Evolutionary conservation across 2,888 invertebrate genomes (phyloP).

Genomic region (Campoplex capitator): DNA sequence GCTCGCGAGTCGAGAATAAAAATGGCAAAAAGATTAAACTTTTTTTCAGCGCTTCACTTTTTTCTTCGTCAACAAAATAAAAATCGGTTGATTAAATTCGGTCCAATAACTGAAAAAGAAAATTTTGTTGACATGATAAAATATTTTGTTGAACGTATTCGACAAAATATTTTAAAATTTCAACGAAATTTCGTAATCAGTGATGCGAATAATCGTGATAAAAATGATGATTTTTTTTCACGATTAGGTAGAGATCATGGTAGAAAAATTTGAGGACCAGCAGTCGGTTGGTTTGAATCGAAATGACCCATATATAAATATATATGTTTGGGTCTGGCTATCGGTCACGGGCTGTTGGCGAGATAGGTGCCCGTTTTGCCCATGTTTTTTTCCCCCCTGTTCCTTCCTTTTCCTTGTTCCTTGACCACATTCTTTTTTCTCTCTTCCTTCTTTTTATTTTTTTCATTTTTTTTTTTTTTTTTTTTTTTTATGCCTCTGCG

Average conservation of each 20-base stretch:
- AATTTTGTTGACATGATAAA: too few relatives aligned
- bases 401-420: slow-evolving; percentile 50
- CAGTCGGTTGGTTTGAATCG: background rate
- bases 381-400: slow-evolving; percentile 47
- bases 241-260: background rate
- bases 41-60: background rate
- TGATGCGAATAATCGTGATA: too few relatives aligned
- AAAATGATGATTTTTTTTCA: background rate
- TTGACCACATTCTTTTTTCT: slow-evolving; percentile 42
- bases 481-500: slow-evolving; percentile 37
- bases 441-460: background rate
- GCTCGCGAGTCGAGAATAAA: background rate
- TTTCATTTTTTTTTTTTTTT: slow-evolving; percentile 29
- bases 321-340: slow-evolving; percentile 57
- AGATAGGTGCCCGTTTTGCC: slow-evolving; percentile 67
- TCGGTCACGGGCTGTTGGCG: slow-evolving; percentile 70
- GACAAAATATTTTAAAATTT: too few relatives aligned
- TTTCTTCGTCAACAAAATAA: background rate
- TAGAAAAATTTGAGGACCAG: background rate
- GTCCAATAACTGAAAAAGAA: too few relatives aligned
- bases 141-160: too few relatives aligned
- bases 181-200: too few relatives aligned
- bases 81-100: background rate
- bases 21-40: background rate
- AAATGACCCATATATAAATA: background rate